Evolutionary conservation across 2,797 vertebrate genomes (phyloP), one percentile per base, ranked within the genome.

Genomic region (Streptopelia turtur): DNA sequence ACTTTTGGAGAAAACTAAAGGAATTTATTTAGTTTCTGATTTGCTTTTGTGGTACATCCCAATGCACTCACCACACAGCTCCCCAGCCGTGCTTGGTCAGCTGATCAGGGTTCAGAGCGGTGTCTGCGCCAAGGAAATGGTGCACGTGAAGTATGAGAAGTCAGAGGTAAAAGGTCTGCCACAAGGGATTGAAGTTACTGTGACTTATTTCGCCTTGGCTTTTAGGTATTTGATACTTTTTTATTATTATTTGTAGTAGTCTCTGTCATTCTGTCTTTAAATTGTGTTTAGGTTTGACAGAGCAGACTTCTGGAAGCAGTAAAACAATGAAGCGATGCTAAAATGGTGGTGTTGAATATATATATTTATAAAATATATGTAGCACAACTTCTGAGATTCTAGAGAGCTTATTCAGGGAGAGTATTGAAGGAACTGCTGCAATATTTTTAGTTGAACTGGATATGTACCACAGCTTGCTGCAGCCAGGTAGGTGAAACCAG

Each of bases 391-490:
- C 55, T 83, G 71, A 83, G 55, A 55, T 76, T 72, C 20, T 50
- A 12, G 41, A 84, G 55, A 23, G 57, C 25, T 82, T 69, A 16
- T 63, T 74, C 6, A 30, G n/a, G 20, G 69, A 45, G 30, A 16
- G 4, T 21, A 31, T 13, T 33, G 35, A 68, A 82, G 37, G 64
- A 76, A 72, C 37, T 61, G 20, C 27, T 53, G 53, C 3, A 33
- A 3, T 56, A 22, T 21, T 90, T 93, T 52, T 68, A 71, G 57
- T 47, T 22, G 25, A 16, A 64, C 35, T 83, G 69, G 18, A 22
- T 30, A 30, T 0, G 0, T 8, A 15, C 21, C 17, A 35, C 2
- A 5, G 24, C 47, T 83, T 52, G 24, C 27, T 43, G 68, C 55
- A 92, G 31, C 55, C 47, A 3, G 2, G 30, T 27, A 52, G 31